A percentile compares a stretch with the other conserved stretches of the same genome.
Conservation (phyloP, 23 tunicate genomes). For the Ciona savignyi region DNA sequence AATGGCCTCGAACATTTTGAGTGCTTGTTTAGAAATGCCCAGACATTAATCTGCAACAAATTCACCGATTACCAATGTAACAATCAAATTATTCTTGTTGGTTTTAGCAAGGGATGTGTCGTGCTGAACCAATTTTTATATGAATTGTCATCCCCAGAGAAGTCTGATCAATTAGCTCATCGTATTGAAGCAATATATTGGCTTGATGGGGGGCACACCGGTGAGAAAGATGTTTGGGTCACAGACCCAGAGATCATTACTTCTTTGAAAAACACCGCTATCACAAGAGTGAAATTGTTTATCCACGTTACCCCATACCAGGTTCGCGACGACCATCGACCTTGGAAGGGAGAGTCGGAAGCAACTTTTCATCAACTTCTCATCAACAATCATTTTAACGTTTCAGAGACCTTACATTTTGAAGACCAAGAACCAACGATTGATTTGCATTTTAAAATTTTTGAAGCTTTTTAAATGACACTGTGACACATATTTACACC, state of each 20-base stretch:
- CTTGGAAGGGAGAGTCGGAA: slow-evolving; percentile 77
- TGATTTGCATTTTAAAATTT: slow-evolving; percentile 25
- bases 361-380: slow-evolving; percentile 42
- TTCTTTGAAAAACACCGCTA: not conserved
- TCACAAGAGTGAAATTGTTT: slow-evolving; percentile 9
- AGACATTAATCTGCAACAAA: not conserved
- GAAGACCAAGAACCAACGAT: slow-evolving; percentile 36
- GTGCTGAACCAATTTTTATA: slow-evolving; percentile 78
- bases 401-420: slow-evolving; percentile 43
- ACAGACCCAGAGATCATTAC: slow-evolving; percentile 27
- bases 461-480: slow-evolving; percentile 7
- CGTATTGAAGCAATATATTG: slow-evolving; percentile 35
- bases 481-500: too few relatives aligned
- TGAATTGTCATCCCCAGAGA: slow-evolving; percentile 29
- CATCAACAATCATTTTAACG: slow-evolving; percentile 11
- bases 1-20: slow-evolving; percentile 50
- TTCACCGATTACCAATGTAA: not conserved
- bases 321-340: slow-evolving; percentile 44
- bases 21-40: slow-evolving; percentile 16
- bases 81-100: slow-evolving; percentile 12
- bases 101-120: slow-evolving; percentile 88
- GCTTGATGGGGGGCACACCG: slow-evolving; percentile 97
- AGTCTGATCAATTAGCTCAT: slow-evolving; percentile 9
- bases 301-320: slow-evolving; percentile 84
- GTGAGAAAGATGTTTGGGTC: slow-evolving; percentile 73